Evolutionary conservation across 2,888 invertebrate species (phyloP).

Genomic region (Ophraella communa): DNA sequence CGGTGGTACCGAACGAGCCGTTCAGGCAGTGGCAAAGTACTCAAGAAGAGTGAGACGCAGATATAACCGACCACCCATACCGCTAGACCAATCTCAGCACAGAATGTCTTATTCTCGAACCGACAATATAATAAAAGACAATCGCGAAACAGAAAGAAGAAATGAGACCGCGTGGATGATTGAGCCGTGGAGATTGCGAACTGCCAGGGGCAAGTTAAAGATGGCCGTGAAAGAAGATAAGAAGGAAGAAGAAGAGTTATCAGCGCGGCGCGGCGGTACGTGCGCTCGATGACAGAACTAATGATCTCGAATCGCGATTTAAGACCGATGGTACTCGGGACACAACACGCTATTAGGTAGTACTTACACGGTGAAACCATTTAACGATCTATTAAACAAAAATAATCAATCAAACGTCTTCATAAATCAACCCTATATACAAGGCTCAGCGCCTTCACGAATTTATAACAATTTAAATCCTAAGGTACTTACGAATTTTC

Average conservation of each 20-base stretch:
- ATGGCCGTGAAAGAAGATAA: conserved; percentile 47
- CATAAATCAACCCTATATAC: no score
- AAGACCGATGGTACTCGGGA: conserved; percentile 36
- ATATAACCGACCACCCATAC: conserved; percentile 58
- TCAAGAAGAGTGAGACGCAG: conserved; percentile 41
- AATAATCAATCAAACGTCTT: not conserved
- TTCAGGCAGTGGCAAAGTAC: conserved; percentile 19
- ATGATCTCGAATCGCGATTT: conserved; percentile 48
- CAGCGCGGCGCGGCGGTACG: conserved; percentile 44
- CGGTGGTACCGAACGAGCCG: conserved; percentile 36
- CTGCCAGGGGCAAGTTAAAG: conserved; percentile 51
- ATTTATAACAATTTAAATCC: no score
- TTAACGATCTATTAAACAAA: not conserved
- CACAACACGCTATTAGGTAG: conserved; percentile 35
- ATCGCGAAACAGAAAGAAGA: conserved; percentile 58
- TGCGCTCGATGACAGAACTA: conserved; percentile 50
- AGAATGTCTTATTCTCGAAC: conserved; percentile 60
- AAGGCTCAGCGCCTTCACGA: no score
- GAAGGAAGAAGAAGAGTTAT: conserved; percentile 26
- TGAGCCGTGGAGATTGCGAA: conserved; percentile 57
- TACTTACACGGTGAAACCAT: conserved; percentile 28
- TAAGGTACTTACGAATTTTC: no score
- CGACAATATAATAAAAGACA: conserved; percentile 60
- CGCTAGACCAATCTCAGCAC: conserved; percentile 60
- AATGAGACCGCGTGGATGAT: conserved; percentile 59